Conservation (phyloP, 2,888 invertebrate species). For the Eutolmus rufibarbis region DNA sequence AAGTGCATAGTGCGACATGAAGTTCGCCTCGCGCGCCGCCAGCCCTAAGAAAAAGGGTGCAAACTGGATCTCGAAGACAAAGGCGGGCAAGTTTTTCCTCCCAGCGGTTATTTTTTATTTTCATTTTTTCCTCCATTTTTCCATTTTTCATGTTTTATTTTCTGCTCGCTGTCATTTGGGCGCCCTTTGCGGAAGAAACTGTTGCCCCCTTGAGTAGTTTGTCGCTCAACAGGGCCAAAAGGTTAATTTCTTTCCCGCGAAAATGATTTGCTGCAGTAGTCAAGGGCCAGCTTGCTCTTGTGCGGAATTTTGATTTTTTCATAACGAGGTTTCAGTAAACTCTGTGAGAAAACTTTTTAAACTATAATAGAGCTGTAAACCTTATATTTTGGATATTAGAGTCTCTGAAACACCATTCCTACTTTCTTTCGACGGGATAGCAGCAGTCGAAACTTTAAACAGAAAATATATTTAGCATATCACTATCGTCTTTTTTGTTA, state of each 20-base stretch:
- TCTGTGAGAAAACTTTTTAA: neutral
- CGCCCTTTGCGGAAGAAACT: conserved; percentile 26
- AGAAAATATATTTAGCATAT: no score
- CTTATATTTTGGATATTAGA: no score
- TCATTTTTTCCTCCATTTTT: neutral
- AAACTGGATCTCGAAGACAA: conserved; percentile 35
- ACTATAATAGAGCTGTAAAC: no score
- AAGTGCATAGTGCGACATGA: conserved; percentile 30
- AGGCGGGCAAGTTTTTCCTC: conserved; percentile 25
- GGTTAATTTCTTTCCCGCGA: conserved; percentile 27
- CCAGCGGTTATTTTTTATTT: neutral
- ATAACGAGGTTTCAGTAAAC: neutral
- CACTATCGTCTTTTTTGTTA: no score
- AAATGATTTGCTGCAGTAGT: neutral
- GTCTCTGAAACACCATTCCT: no score
- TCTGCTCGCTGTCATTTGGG: conserved; percentile 9
- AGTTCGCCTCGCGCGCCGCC: conserved; percentile 3
- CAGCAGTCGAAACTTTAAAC: no score
- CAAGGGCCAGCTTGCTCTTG: neutral
- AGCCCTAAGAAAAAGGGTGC: conserved; percentile 25
- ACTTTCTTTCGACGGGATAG: no score
- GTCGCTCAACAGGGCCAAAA: conserved; percentile 32
- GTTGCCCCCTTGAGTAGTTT: conserved; percentile 31
- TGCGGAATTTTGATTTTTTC: neutral
- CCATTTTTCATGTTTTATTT: neutral